Base-by-base conservation (phyloP, 2,888 invertebrate genomes). In the Stenurella melanura region DNA sequence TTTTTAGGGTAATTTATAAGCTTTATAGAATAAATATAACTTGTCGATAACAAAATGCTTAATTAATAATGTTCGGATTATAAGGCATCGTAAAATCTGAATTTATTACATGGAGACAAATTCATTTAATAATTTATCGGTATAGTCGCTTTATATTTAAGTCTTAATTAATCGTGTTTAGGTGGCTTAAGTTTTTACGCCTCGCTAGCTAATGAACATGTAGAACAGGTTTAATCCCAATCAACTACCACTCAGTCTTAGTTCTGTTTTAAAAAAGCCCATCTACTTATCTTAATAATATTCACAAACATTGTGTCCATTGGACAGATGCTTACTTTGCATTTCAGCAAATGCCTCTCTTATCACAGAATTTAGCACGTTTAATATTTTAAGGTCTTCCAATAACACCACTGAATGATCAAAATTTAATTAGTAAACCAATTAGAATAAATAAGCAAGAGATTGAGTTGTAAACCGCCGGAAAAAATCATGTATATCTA, bases 51-150 rank as follows among this genome's bases (percentile, higher is more conserved):
- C 60, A 38, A 34, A 75, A 58, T 66, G 60, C 42, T 75, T 71
- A 78, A 80, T 80, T 81, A 80, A 77, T 78, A 79, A 77, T 77
- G 76, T 69, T 68, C 63, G 75, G 77, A 76, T 77, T 77, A 80
- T 79, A 72, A 73, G 76, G 61, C 68, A 67, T 54, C 68, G 71
- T 75, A 74, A 76, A 77, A 73, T 71, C 73, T 71, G 75, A 78
- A 81, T 81, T 81, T 81, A 81, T 80, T 75, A 56, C 75, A 58
- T 42, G 58, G 21, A 57, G 56, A 73, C 73, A 73, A 79, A 78
- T 79, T 80, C 80, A 81, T 78, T 79, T 79, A 74, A 64, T 30
- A 79, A 83, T 81, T 82, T 82, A 82, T 81, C 76, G 80, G 64
- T 70, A 74, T 70, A 74, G 77, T 78, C 80, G 74, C 75, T 74